Conservation (phyloP, 2,888 invertebrate genomes). For the Antitype chi region DNA sequence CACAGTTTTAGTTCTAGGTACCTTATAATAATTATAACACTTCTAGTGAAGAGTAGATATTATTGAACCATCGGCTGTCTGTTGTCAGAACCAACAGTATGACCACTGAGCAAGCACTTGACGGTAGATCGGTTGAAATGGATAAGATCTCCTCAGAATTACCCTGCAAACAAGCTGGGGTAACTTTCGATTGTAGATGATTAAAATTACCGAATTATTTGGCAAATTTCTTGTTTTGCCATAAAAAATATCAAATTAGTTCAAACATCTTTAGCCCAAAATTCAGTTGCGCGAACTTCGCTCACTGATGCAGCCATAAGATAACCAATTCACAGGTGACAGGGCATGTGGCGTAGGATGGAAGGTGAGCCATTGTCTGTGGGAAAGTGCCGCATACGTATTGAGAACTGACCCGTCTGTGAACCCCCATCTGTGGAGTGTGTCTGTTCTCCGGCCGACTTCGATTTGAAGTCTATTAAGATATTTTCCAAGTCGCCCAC, state of each 20-base stretch:
- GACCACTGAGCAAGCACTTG: slow-evolving; percentile 20
- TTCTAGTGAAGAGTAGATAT: background rate
- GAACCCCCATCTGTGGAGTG: no score
- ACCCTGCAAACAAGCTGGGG: background rate
- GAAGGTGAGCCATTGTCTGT: no score
- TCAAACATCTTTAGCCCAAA: no score
- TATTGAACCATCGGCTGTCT: slow-evolving; percentile 13
- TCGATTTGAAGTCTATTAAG: no score
- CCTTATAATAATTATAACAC: background rate
- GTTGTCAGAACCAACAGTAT: slow-evolving; percentile 29
- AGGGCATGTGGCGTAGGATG: no score
- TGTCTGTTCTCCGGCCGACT: no score
- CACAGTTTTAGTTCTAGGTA: background rate
- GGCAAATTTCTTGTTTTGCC: background rate
- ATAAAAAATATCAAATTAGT: background rate
- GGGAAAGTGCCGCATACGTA: no score
- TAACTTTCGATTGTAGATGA: background rate
- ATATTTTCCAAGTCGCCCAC: no score
- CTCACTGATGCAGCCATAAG: no score
- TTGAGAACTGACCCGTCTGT: no score
- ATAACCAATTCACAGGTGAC: no score
- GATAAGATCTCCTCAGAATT: slow-evolving; percentile 5
- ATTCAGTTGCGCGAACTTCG: no score
- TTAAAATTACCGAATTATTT: slow-evolving; percentile 20
- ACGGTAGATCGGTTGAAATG: background rate